Evolutionary conservation across 2,113 vertebrate species (phyloP), one percentile per base, ranked within the genome.

Genomic region (Anolis sagrei): DNA sequence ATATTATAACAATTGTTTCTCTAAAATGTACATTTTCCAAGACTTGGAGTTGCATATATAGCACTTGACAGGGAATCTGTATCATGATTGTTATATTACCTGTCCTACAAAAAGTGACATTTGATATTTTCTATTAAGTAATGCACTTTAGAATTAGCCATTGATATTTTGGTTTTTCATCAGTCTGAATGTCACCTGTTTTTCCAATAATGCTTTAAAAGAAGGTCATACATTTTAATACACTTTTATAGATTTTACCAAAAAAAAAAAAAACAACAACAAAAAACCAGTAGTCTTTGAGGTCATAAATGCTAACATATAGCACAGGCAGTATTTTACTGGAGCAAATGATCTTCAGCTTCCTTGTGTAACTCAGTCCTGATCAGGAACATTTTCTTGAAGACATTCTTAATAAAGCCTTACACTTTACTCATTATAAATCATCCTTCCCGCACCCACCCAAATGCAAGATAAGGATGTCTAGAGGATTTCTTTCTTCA

Each of bases 121-220:
- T 48, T 23, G 8, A 87, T 3, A 0, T 14, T 89, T 91, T 84
- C 74, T 11, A 74, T 34, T 2, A 77, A 49, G 16, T 69, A 74
- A 61, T 69, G 80, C 54, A 62, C 88, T 89, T 88, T 69, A 79
- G 76, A 77, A 36, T 79, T 39, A 64, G 2, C 36, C 82, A 73
- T 68, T 91, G 58, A 23, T 69, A 86, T 54, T 1, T 81, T 62
- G 79, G 9, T 68, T 19, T 79, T 9, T 77, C 10, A 13, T 83
- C 62, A 70, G 10, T 49, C 34, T 76, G 58, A 27, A 7, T 29
- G 11, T 85, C 18, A 76, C 0, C 0, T 85, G 44, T 10, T 84
- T 82, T 39, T 75, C 36, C 10, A 72, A 2, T 49, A 78, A 0
- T 81, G 7, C 83, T 61, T 58, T 83, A 11, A 61, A 58, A 51